Evolutionary conservation across 2,888 invertebrate genomes (phyloP).

Genomic region (Athalia rosae): DNA sequence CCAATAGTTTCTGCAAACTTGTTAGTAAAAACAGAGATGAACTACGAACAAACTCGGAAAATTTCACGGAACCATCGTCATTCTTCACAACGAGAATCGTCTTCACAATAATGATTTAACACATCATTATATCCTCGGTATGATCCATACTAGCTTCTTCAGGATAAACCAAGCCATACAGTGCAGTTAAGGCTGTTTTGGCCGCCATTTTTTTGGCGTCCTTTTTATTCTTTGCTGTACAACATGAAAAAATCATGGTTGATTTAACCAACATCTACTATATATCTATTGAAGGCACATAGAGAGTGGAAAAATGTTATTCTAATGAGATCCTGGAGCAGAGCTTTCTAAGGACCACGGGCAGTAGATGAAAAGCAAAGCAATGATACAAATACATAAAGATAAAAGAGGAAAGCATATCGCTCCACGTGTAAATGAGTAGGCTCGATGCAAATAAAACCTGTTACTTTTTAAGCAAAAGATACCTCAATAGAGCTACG

Average conservation of each 20-base stretch:
- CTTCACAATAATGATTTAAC: slow-evolving; percentile 11
- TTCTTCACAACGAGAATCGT: not conserved
- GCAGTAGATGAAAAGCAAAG: not conserved
- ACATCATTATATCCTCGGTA: slow-evolving; percentile 40
- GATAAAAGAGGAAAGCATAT: not conserved
- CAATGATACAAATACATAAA: not conserved
- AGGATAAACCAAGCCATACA: slow-evolving; percentile 66
- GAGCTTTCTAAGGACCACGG: no score
- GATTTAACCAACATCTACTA: not conserved
- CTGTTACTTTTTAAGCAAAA: no score
- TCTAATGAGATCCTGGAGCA: no score
- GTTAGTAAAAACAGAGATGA: not conserved
- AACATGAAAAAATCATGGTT: slow-evolving; percentile 38
- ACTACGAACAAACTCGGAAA: not conserved
- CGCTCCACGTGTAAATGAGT: no score
- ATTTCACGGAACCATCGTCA: no score
- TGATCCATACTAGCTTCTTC: slow-evolving; percentile 59
- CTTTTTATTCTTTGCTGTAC: slow-evolving; percentile 69
- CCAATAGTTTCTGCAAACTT: no score
- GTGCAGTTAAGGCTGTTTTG: slow-evolving; percentile 64
- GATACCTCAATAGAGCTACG: no score
- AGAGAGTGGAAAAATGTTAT: no score
- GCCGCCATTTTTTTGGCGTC: slow-evolving; percentile 71
- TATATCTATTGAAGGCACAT: no score
- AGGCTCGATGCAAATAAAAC: no score